Evolutionary conservation across 2,113 vertebrate genomes (phyloP), one percentile per base, ranked within the genome.

Genomic region (Lagenorhynchus albirostris): DNA sequence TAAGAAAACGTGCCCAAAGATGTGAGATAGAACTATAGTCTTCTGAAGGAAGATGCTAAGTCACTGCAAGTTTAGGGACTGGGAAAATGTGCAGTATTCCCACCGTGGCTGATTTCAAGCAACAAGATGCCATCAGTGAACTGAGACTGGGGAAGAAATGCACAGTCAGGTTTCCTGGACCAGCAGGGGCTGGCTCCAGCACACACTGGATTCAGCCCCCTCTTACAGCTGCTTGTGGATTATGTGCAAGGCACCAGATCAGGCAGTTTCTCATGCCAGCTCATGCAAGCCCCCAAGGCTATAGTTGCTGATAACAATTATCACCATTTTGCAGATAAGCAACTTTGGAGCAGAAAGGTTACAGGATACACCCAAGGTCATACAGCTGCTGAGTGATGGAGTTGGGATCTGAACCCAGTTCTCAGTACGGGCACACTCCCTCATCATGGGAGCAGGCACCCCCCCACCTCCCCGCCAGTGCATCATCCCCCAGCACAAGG

Each of bases 351-450:
- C 47, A 38, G 33, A 70, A 31, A 81, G 80, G 41, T 60, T 25
- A 74, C 4, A 38, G 8, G 38, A 18, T 26, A 12, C 31, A 14
- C 8, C 71, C 8, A 38, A 67, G 20, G 31, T 13, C 70, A 70
- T 7, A 55, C 14, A 55, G 38, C 36, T 41, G 33, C 0, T 21
- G 50, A 68, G 55, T 4, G 26, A 41, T 13, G 8, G 47, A 26
- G 20, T 0, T 50, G 36, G 26, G 29, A 33, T 17, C 31, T 36
- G 38, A 44, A 44, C 29, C 50, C 23, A 20, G 55, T 36, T 50
- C 36, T 60, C 71, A 50, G 4, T 26, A 6, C 0, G 1, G n/a
- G n/a, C 3, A 3, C 26, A 26, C 62, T 38, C 4, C 41, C 44
- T 29, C 14, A 55, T 2, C 36, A 4, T 29, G 26, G 15, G 38